A percentile compares a stretch with the other conserved stretches of the same genome.
phyloP scores from a whole-genome alignment of 1,140 invertebrate genomes.

The Hestina assimilis region DNA sequence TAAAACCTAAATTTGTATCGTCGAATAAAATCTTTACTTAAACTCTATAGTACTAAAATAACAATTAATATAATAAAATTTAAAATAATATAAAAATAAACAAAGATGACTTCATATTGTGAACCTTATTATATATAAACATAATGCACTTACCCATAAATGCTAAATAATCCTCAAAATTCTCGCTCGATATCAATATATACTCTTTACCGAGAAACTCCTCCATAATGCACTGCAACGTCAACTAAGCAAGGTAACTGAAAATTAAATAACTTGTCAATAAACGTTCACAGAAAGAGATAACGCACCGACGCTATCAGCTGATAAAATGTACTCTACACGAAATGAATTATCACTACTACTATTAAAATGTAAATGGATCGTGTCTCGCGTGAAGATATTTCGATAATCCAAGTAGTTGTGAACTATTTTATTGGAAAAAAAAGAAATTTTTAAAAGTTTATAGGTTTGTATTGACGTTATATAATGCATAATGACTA shows the following conservation, averaged over 20 bases:
- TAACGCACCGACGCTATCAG: neutral
- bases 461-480: too few relatives aligned
- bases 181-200: conserved; percentile 39
- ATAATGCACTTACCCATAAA: conserved; percentile 44
- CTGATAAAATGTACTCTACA: neutral
- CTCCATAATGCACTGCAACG: conserved; percentile 39
- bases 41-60: too few relatives aligned
- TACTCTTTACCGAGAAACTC: conserved; percentile 53
- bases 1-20: too few relatives aligned
- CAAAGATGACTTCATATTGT: neutral
- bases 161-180: conserved; percentile 58
- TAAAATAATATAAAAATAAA: neutral
- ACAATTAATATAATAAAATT: neutral
- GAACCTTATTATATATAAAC: neutral
- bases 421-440: too few relatives aligned
- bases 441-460: too few relatives aligned
- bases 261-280: conserved; percentile 5
- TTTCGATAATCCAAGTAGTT: too few relatives aligned
- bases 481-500: too few relatives aligned
- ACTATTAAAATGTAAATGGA: too few relatives aligned
- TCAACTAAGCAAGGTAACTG: neutral
- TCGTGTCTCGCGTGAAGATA: too few relatives aligned
- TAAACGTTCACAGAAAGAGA: neutral
- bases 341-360: too few relatives aligned
- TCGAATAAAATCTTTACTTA: too few relatives aligned